Percentiles rank a stretch among this genome's conserved stretches.
Evolutionary conservation across 2,888 invertebrate species (phyloP).

Genomic region (Acleris literana): DNA sequence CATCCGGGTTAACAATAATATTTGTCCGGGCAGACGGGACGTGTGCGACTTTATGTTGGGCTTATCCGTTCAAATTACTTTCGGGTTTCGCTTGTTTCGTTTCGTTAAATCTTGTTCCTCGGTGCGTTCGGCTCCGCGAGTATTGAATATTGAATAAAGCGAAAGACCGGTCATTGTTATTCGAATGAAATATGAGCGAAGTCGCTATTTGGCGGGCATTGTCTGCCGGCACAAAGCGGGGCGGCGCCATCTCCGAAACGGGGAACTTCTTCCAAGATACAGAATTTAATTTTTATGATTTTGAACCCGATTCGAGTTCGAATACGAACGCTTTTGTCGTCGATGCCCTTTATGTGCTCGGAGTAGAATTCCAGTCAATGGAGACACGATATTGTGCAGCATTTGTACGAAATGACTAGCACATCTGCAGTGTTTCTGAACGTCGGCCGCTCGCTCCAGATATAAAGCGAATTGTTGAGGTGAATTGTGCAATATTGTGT

Average conservation of each 20-base stretch:
- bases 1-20: slow-evolving; percentile 55
- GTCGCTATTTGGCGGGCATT: slow-evolving; percentile 63
- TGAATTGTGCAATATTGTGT: slow-evolving; percentile 59
- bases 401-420: slow-evolving; percentile 69
- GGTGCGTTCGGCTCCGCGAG: slow-evolving; percentile 48
- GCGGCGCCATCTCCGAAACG: slow-evolving; percentile 50
- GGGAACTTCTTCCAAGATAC: slow-evolving; percentile 64
- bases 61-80: slow-evolving; percentile 12
- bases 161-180: slow-evolving; percentile 69
- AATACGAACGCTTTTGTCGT: slow-evolving; percentile 61
- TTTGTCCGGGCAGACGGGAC: slow-evolving; percentile 43
- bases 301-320: slow-evolving; percentile 59
- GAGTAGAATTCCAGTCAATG: slow-evolving; percentile 65
- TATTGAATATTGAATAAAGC: slow-evolving; percentile 67
- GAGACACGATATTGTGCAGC: slow-evolving; percentile 67
- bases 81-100: slow-evolving; percentile 18
- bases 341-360: slow-evolving; percentile 67
- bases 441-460: slow-evolving; percentile 43
- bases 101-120: slow-evolving; percentile 16
- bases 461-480: slow-evolving; percentile 63
- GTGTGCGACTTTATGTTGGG: slow-evolving; percentile 11
- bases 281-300: slow-evolving; percentile 76
- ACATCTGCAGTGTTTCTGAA: slow-evolving; percentile 61
- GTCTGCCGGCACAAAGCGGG: slow-evolving; percentile 66
- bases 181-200: slow-evolving; percentile 72